Conservation (phyloP, 2,797 vertebrate species). For the Garrulus glandarius region DNA sequence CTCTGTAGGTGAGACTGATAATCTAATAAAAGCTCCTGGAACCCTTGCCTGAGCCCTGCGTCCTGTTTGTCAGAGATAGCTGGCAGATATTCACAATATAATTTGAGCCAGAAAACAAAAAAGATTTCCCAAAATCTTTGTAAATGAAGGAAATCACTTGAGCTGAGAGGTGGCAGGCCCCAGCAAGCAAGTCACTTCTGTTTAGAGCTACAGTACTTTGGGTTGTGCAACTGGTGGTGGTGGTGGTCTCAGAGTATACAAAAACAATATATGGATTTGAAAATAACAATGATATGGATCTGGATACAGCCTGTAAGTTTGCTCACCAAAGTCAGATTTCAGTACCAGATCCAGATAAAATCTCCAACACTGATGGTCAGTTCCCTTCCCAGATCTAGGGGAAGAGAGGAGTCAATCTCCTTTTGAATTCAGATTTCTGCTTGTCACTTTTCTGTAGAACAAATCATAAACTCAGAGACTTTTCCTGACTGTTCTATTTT, state of each 20-base stretch:
- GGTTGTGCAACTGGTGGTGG: not conserved
- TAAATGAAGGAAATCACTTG: not conserved
- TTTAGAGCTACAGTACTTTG: not conserved
- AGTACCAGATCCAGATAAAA: not conserved
- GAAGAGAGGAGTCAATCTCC: not conserved
- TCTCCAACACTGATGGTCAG: not conserved
- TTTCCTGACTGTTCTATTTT: not conserved
- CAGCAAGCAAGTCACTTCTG: not conserved
- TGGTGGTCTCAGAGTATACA: too few species aligned
- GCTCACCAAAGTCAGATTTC: not conserved
- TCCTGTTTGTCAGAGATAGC: too few species aligned
- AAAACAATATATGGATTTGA: not conserved
- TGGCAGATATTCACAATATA: not conserved
- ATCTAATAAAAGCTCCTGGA: too few species aligned
- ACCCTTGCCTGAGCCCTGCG: too few species aligned
- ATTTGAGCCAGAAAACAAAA: not conserved
- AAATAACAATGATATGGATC: not conserved
- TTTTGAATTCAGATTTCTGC: not conserved
- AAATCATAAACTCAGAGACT: not conserved
- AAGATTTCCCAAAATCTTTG: not conserved
- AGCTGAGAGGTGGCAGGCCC: not conserved
- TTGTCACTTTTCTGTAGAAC: not conserved
- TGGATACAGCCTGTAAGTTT: not conserved
- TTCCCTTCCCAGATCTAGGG: not conserved
- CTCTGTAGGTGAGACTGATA: too few species aligned